A percentile compares a stretch with the other conserved stretches of the same genome.
Evolutionary conservation across 2,888 invertebrate species (phyloP).

Genomic region (Dynastes tityus): DNA sequence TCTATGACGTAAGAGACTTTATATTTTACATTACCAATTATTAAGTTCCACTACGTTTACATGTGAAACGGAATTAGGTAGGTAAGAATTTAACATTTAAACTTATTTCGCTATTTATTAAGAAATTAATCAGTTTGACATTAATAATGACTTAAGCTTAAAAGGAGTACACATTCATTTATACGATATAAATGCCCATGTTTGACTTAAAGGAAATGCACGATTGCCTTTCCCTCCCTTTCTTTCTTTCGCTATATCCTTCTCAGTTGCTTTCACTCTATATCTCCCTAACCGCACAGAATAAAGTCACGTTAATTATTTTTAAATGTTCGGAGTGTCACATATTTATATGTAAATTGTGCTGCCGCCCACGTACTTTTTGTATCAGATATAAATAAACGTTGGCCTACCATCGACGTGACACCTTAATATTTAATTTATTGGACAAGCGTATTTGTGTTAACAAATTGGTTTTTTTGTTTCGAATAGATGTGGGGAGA

Average conservation of each 20-base stretch:
- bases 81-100: constrained; percentile 27
- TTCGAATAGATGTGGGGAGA: constrained; percentile 26
- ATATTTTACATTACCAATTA: no score
- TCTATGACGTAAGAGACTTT: no score
- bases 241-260: not conserved
- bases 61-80: constrained; percentile 3
- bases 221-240: not conserved
- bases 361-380: constrained; percentile 44
- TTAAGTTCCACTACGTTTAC: not conserved
- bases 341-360: constrained; percentile 51
- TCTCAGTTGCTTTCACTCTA: constrained; percentile 19
- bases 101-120: constrained; percentile 14
- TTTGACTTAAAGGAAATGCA: constrained; percentile 28
- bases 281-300: constrained; percentile 24
- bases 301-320: constrained; percentile 51
- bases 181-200: constrained; percentile 28
- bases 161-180: constrained; percentile 10
- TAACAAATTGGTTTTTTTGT: constrained; percentile 50
- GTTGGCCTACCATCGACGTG: constrained; percentile 37
- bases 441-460: constrained; percentile 49
- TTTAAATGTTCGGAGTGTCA: constrained; percentile 48
- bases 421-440: constrained; percentile 52
- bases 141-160: constrained; percentile 19
- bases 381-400: constrained; percentile 49
- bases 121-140: constrained; percentile 30